phyloP scores from a whole-genome alignment of 2,113 vertebrate species.

The Thamnaconus septentrionalis region DNA sequence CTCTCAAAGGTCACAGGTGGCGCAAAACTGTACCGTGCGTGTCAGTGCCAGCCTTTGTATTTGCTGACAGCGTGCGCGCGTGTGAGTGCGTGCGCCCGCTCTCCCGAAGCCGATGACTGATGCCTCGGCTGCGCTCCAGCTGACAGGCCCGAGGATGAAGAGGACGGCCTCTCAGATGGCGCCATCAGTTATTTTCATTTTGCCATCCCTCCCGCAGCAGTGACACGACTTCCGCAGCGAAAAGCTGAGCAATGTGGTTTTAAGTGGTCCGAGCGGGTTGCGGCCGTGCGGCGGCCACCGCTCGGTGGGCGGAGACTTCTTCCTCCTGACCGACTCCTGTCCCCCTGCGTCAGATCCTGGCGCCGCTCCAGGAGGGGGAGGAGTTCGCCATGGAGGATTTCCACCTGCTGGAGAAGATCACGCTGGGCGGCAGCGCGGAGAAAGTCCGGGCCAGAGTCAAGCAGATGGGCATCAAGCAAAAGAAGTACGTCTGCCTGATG shows the following conservation, averaged over 20 bases:
- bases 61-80: slow-evolving; percentile 17
- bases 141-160: slow-evolving; percentile 53
- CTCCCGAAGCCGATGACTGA: slow-evolving; percentile 50
- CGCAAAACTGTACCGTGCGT: slow-evolving; percentile 8
- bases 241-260: slow-evolving; percentile 21
- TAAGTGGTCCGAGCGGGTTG: slow-evolving; percentile 45
- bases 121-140: slow-evolving; percentile 52
- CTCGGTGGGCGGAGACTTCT: slow-evolving; percentile 21
- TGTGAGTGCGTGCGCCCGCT: not conserved
- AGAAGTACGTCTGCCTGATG: slow-evolving; percentile 65
- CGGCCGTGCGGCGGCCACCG: too few species aligned
- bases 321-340: slow-evolving; percentile 34
- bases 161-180: slow-evolving; percentile 50
- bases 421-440: slow-evolving; percentile 80
- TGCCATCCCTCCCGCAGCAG: slow-evolving; percentile 41
- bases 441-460: slow-evolving; percentile 87
- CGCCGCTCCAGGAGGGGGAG: slow-evolving; percentile 80
- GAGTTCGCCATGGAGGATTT: slow-evolving; percentile 89
- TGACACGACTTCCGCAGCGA: slow-evolving; percentile 22
- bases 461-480: slow-evolving; percentile 78
- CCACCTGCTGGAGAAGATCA: slow-evolving; percentile 87
- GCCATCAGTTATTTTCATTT: slow-evolving; percentile 66
- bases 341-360: slow-evolving; percentile 79
- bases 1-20: slow-evolving; percentile 62
- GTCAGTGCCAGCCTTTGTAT: slow-evolving; percentile 8